Percentiles rank a stretch among this genome's conserved stretches.
phyloP scores from a whole-genome alignment of 2,113 vertebrate genomes.

The Bostrychus sinensis region DNA sequence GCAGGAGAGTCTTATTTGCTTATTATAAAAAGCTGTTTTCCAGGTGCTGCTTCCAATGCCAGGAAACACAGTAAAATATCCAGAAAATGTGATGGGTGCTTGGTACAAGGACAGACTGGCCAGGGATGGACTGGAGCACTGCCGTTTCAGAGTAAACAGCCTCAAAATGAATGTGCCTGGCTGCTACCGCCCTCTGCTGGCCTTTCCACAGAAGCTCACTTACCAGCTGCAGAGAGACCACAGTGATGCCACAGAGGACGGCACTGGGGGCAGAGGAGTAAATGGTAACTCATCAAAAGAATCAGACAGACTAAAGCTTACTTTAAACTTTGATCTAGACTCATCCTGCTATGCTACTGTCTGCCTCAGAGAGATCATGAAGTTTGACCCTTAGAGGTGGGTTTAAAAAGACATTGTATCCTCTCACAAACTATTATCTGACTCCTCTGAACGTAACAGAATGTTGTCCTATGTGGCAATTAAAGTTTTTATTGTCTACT shows the following conservation, averaged over 20 bases:
- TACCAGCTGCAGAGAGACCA: slow-evolving; percentile 72
- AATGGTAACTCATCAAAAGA: slow-evolving; percentile 13
- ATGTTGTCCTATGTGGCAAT: no score
- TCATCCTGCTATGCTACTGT: slow-evolving; percentile 93
- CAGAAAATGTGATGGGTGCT: slow-evolving; percentile 76
- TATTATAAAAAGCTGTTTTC: background rate
- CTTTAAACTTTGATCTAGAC: slow-evolving; percentile 87
- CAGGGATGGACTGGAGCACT: slow-evolving; percentile 82
- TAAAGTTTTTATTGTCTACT: no score
- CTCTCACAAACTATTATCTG: no score
- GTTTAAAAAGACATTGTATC: no score
- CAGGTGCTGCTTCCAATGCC: slow-evolving; percentile 94
- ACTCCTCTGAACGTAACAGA: no score
- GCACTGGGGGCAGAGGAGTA: slow-evolving; percentile 1
- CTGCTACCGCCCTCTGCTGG: slow-evolving; percentile 90
- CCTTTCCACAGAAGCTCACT: slow-evolving; percentile 81
- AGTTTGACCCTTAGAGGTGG: slow-evolving; percentile 80
- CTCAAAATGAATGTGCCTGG: slow-evolving; percentile 93
- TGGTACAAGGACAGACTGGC: slow-evolving; percentile 85
- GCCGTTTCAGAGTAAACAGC: slow-evolving; percentile 83
- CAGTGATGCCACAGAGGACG: slow-evolving; percentile 11
- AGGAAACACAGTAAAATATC: slow-evolving; percentile 90
- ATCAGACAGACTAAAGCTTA: slow-evolving; percentile 62
- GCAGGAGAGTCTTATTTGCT: no score
- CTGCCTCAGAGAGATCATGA: slow-evolving; percentile 95